Evolutionary conservation across 2,888 invertebrate species (phyloP).

Genomic region (Stenolophus ochropezus): DNA sequence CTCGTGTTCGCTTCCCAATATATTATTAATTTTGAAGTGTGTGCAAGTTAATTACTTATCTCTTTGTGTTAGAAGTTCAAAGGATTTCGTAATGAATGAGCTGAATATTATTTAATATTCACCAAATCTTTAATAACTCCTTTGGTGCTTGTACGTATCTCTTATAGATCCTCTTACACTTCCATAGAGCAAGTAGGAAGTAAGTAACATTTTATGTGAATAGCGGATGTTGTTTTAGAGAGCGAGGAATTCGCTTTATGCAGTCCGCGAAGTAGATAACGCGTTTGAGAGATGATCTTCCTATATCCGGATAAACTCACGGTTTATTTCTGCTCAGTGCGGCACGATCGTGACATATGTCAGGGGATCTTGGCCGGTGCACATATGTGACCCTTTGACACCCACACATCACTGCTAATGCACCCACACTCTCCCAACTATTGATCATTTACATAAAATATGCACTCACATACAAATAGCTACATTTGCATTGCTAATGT

Average conservation of each 20-base stretch:
- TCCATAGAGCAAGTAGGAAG: neutral
- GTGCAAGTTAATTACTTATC: neutral
- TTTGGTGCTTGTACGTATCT: neutral
- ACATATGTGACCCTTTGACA: slow-evolving; percentile 7
- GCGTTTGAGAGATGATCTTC: slow-evolving; percentile 12
- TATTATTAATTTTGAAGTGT: neutral
- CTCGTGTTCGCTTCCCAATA: neutral
- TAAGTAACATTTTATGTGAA: neutral
- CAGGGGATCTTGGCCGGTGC: slow-evolving; percentile 22
- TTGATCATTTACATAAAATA: slow-evolving; percentile 10
- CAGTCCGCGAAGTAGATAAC: slow-evolving; percentile 9
- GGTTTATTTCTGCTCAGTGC: slow-evolving; percentile 17
- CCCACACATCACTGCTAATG: slow-evolving; percentile 7
- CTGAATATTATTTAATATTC: neutral
- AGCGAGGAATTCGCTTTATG: neutral
- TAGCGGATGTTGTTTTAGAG: slow-evolving; percentile 8
- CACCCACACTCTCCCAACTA: neutral
- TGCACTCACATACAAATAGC: neutral
- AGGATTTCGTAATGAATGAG: neutral
- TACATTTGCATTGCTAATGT: slow-evolving; percentile 6
- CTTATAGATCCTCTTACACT: neutral
- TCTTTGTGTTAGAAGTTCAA: neutral
- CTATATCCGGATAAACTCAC: slow-evolving; percentile 29
- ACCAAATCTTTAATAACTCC: neutral
- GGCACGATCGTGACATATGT: slow-evolving; percentile 14